Conservation (phyloP, 2,888 invertebrate species). For the Drosophila testacea region DNA sequence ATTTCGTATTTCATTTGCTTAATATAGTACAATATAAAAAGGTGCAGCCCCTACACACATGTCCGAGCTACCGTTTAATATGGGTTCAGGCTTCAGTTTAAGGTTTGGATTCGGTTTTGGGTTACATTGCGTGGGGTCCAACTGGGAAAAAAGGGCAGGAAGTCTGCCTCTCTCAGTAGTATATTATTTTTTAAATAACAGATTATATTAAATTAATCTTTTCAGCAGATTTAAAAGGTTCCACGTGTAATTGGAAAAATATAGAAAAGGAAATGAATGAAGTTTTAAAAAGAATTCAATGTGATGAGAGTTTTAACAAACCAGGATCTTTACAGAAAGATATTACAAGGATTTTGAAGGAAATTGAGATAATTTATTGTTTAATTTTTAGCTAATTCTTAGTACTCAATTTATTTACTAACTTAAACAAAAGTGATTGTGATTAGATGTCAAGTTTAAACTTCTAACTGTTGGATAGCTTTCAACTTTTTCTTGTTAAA, state of each 20-base stretch:
- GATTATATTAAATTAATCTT: slow-evolving; percentile 31
- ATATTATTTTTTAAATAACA: not conserved
- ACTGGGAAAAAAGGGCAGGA: slow-evolving; percentile 15
- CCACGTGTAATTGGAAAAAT: not conserved
- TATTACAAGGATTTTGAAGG: too few species aligned
- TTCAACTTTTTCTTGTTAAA: too few species aligned
- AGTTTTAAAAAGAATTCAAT: not conserved
- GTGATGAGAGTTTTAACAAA: too few species aligned
- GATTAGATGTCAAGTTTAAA: too few species aligned
- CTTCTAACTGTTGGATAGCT: too few species aligned
- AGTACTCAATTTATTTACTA: too few species aligned
- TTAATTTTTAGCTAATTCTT: too few species aligned
- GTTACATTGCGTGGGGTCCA: slow-evolving; percentile 32
- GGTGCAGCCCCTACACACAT: slow-evolving; percentile 37
- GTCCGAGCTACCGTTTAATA: slow-evolving; percentile 60
- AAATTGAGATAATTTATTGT: too few species aligned
- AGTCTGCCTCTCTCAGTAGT: slow-evolving; percentile 18
- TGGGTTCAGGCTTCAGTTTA: slow-evolving; percentile 10
- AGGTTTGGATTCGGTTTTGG: slow-evolving; percentile 7
- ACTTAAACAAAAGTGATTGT: too few species aligned
- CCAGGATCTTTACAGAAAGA: too few species aligned
- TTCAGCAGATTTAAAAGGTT: slow-evolving; percentile 24
- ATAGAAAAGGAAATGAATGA: not conserved
- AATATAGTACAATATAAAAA: slow-evolving; percentile 40
- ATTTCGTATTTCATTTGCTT: slow-evolving; percentile 56